Conservation (phyloP, 2,797 vertebrate species). For the Pelochelys cantorii region DNA sequence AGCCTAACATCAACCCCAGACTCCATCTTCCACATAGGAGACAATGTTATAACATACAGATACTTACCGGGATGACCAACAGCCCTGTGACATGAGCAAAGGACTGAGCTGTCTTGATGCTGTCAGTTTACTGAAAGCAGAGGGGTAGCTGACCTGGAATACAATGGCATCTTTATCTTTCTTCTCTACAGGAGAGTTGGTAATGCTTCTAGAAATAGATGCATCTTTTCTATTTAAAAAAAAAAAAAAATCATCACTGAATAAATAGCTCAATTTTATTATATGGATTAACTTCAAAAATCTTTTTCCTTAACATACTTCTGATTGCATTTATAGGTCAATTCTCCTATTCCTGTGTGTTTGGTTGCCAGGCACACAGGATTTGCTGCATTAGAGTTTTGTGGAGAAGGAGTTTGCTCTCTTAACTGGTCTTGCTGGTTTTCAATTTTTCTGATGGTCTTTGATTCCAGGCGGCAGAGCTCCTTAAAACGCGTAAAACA, state of each 20-base stretch:
- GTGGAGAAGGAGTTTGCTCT: constrained; percentile 78
- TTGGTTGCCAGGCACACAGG: constrained; percentile 73
- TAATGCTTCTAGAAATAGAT: constrained; percentile 78
- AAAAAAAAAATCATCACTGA: neutral
- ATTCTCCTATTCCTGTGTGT: constrained; percentile 80
- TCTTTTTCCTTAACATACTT: constrained; percentile 75
- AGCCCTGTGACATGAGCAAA: constrained; percentile 86
- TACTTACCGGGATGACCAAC: constrained; percentile 93
- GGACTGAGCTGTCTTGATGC: constrained; percentile 91
- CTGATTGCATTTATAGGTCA: constrained; percentile 76
- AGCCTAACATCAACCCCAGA: neutral
- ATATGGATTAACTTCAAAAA: accelerated
- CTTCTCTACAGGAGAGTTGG: constrained; percentile 85
- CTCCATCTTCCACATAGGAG: neutral
- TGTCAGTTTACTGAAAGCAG: constrained; percentile 94
- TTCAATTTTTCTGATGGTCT: constrained; percentile 75
- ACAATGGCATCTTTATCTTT: constrained; percentile 79
- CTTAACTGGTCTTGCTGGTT: constrained; percentile 78
- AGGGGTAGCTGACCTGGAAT: constrained; percentile 96
- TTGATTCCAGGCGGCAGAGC: constrained; percentile 84
- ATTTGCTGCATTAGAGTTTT: constrained; percentile 66
- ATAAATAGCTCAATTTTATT: neutral
- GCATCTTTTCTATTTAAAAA: constrained; percentile 83
- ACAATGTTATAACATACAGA: neutral
- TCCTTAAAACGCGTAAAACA: constrained; percentile 82